Percentiles rank a stretch among this genome's conserved stretches.
Evolutionary conservation across 2,888 invertebrate genomes (phyloP).

Genomic region (Digitonthophagus gazella): DNA sequence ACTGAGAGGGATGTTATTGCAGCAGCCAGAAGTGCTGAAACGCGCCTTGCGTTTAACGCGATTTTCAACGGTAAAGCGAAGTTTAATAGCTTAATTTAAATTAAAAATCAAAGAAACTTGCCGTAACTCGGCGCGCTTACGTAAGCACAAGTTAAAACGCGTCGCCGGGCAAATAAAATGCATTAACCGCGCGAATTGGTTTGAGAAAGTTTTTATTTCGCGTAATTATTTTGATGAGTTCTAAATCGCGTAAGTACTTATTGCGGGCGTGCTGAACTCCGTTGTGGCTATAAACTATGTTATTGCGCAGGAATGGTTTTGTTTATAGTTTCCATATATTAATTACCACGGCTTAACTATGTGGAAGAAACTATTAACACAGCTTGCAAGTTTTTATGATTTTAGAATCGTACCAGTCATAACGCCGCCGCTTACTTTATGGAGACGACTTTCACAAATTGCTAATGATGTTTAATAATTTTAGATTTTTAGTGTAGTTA

Average conservation of each 20-base stretch:
- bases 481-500: background rate
- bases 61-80: conserved; percentile 13
- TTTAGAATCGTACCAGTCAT: background rate
- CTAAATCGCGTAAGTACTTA: background rate
- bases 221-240: background rate
- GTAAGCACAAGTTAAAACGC: background rate
- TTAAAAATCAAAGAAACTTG: background rate
- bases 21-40: conserved; percentile 2
- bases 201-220: background rate
- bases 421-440: background rate
- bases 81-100: conserved; percentile 15
- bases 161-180: background rate
- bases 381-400: background rate
- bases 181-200: background rate
- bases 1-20: conserved; percentile 1
- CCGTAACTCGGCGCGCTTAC: background rate
- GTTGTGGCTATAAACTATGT: background rate
- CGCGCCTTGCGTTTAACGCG: conserved; percentile 5
- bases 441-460: background rate
- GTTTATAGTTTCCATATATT: background rate
- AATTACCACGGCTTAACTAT: background rate
- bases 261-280: background rate
- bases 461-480: background rate
- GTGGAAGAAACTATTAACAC: background rate
- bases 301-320: background rate